phyloP scores from a whole-genome alignment of 1,140 invertebrate species.

The Achatina immaculata region DNA sequence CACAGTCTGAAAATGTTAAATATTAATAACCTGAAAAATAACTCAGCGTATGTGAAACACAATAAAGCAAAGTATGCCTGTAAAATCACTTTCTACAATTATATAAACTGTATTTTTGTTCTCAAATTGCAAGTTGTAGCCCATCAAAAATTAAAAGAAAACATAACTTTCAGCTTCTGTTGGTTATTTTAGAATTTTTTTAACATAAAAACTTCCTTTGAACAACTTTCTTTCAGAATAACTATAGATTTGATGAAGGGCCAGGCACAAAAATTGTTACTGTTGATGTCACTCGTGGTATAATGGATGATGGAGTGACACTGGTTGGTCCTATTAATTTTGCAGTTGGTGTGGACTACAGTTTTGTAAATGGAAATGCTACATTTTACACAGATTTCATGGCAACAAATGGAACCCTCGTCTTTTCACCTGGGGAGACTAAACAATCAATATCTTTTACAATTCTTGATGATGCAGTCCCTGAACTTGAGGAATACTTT shows the following conservation, averaged over 20 bases:
- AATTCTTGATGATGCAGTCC: slow-evolving; percentile 58
- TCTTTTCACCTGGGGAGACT: slow-evolving; percentile 52
- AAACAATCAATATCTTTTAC: slow-evolving; percentile 50
- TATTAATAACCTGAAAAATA: too few species aligned
- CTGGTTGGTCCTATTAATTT: slow-evolving; percentile 54
- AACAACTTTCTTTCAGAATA: slow-evolving; percentile 55
- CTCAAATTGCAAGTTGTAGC: too few species aligned
- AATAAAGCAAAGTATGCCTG: too few species aligned
- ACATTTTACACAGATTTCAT: slow-evolving; percentile 49
- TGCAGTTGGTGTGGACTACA: slow-evolving; percentile 54
- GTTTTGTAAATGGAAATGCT: slow-evolving; percentile 48
- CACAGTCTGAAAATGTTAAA: too few species aligned
- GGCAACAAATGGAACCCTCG: slow-evolving; percentile 49
- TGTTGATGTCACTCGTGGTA: slow-evolving; percentile 54
- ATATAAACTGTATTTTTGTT: too few species aligned
- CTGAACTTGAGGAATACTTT: slow-evolving; percentile 62
- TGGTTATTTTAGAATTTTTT: too few species aligned
- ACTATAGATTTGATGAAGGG: slow-evolving; percentile 60
- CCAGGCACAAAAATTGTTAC: slow-evolving; percentile 40
- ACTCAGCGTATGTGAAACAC: too few species aligned
- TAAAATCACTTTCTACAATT: too few species aligned
- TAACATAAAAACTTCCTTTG: too few species aligned
- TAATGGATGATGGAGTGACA: slow-evolving; percentile 49
- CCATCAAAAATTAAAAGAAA: too few species aligned
- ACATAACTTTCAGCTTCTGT: too few species aligned